Percentiles rank a stretch among this genome's conserved stretches.
These are phyloP conservation scores for Scatophagus argus DNA, from an alignment of 2,113 vertebrate genomes.

Conservation along the genomic window DNA sequence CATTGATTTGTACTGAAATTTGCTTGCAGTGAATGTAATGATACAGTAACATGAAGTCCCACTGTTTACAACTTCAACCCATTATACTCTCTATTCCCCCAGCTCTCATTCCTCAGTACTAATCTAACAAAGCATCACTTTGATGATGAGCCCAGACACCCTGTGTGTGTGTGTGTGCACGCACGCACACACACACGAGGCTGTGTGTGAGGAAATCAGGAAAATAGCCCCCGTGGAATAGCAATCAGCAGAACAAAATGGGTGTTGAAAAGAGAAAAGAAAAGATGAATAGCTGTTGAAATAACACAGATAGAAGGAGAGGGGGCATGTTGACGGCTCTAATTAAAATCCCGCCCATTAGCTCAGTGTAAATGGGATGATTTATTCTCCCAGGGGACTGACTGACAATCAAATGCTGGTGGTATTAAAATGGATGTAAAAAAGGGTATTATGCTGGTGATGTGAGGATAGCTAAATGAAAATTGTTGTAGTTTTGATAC, in stretches of 20 bases:
- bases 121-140: slow-evolving; percentile 68
- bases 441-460: slow-evolving; percentile 41
- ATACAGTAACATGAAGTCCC: slow-evolving; percentile 50
- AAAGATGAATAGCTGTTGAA: slow-evolving; percentile 75
- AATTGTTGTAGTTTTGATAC: slow-evolving; percentile 39
- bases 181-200: background rate
- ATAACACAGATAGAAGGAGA: slow-evolving; percentile 50
- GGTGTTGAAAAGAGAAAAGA: slow-evolving; percentile 46
- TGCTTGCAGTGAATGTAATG: slow-evolving; percentile 41
- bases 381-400: slow-evolving; percentile 71
- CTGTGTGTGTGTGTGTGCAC: background rate
- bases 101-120: slow-evolving; percentile 54
- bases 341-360: slow-evolving; percentile 82
- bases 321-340: slow-evolving; percentile 65
- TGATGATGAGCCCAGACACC: slow-evolving; percentile 49
- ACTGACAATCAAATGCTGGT: slow-evolving; percentile 72
- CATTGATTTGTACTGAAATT: slow-evolving; percentile 27
- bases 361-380: slow-evolving; percentile 78
- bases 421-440: slow-evolving; percentile 63
- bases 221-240: slow-evolving; percentile 63
- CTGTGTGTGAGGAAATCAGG: slow-evolving; percentile 2
- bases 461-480: slow-evolving; percentile 42
- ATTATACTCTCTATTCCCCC: slow-evolving; percentile 58
- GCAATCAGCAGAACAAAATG: slow-evolving; percentile 75
- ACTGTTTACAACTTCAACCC: slow-evolving; percentile 54